A percentile compares a stretch with the other conserved stretches of the same genome.
Evolutionary conservation across 2,113 vertebrate species (phyloP).

Genomic region (Gopherus evgoodei): DNA sequence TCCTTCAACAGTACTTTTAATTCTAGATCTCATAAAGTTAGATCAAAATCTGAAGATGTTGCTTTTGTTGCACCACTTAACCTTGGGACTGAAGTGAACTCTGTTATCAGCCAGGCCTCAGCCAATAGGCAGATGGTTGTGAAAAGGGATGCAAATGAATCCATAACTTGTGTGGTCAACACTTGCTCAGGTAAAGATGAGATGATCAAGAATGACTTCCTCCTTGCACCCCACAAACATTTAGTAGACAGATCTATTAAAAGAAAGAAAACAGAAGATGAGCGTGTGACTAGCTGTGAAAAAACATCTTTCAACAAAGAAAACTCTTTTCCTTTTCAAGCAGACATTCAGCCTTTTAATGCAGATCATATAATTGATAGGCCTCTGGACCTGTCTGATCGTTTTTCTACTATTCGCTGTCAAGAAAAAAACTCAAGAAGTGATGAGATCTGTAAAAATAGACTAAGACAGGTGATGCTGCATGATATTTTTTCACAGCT

Average conservation of each 20-base stretch:
- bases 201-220: constrained; percentile 27
- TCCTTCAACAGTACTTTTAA: constrained; percentile 64
- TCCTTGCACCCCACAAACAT: constrained; percentile 44
- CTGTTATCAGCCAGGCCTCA: constrained; percentile 71
- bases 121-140: constrained; percentile 68
- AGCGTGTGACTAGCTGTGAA: constrained; percentile 60
- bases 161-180: constrained; percentile 35
- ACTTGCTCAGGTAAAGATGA: constrained; percentile 43
- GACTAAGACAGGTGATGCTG: constrained; percentile 75
- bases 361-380: constrained; percentile 77
- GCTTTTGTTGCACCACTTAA: constrained; percentile 69
- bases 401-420: constrained; percentile 68
- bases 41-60: constrained; percentile 79
- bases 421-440: constrained; percentile 75
- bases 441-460: constrained; percentile 72
- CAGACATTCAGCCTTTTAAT: constrained; percentile 28
- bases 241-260: constrained; percentile 71
- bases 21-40: constrained; percentile 73
- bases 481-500: constrained; percentile 64
- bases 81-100: constrained; percentile 62
- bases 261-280: constrained; percentile 79
- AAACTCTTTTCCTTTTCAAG: constrained; percentile 69
- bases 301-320: constrained; percentile 80
- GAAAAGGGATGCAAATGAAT: constrained; percentile 66
- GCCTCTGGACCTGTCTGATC: constrained; percentile 83